Conservation (phyloP, 2,888 invertebrate species). For the Drosophila basisetae region DNA sequence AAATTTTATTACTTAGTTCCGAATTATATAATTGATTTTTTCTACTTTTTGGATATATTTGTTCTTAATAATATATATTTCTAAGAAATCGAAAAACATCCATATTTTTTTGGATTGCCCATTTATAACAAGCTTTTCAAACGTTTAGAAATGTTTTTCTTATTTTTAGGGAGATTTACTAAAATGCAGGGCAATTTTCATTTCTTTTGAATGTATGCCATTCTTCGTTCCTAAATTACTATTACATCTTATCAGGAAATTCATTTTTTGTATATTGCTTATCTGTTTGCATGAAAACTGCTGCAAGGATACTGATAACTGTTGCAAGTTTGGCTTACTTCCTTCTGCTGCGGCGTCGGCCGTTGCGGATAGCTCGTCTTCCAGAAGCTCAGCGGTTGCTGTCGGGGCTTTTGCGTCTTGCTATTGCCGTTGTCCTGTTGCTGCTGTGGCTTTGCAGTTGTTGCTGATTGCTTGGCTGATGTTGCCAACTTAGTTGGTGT, state of each 20-base stretch:
- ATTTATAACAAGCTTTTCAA: background rate
- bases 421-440: constrained; percentile 7
- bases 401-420: constrained; percentile 48
- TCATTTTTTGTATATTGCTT: background rate
- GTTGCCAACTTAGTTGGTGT: constrained; percentile 1
- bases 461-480: constrained; percentile 11
- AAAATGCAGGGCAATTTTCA: background rate
- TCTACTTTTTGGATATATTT: background rate
- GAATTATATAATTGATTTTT: background rate
- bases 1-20: background rate
- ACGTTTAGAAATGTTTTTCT: background rate
- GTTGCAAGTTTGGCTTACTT: constrained; percentile 48
- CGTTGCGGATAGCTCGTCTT: constrained; percentile 70
- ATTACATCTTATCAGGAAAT: background rate
- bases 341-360: constrained; percentile 66
- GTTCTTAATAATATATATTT: background rate
- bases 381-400: constrained; percentile 69
- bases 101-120: background rate
- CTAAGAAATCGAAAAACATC: background rate
- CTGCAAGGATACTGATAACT: background rate
- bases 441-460: constrained; percentile 3
- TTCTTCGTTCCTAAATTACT: background rate
- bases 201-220: background rate
- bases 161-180: background rate
- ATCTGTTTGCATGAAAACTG: background rate